phyloP scores from a whole-genome alignment of 2,113 vertebrate genomes.

The Anser brachyrhynchus region DNA sequence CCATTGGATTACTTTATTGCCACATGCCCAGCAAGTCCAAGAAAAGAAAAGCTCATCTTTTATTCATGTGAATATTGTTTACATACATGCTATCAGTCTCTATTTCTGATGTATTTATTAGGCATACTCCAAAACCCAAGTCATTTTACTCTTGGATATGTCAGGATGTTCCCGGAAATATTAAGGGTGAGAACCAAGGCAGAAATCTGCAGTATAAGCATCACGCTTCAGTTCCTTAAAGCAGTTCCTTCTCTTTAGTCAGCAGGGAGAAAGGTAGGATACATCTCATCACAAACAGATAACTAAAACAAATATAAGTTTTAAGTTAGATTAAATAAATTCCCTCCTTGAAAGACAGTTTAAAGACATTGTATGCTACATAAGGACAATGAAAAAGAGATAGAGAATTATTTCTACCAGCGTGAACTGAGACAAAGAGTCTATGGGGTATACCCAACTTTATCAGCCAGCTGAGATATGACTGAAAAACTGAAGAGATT shows the following conservation, averaged over 20 bases:
- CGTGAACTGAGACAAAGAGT: not conserved
- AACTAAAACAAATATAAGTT: not conserved
- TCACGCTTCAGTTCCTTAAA: not conserved
- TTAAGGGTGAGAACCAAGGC: not conserved
- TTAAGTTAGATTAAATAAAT: not conserved
- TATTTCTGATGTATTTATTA: not conserved
- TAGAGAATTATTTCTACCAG: not conserved
- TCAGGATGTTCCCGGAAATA: not conserved
- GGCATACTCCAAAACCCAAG: not conserved
- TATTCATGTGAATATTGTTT: not conserved
- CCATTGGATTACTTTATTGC: not conserved
- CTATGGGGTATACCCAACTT: not conserved
- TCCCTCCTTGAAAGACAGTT: not conserved
- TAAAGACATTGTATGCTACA: not conserved
- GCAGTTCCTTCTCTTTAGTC: not conserved
- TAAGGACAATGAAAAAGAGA: not conserved
- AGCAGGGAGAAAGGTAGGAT: not conserved
- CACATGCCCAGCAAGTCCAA: not conserved
- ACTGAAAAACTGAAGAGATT: constrained; percentile 13
- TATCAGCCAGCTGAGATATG: not conserved
- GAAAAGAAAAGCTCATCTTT: not conserved
- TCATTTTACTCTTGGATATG: not conserved
- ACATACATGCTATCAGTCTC: too few species aligned
- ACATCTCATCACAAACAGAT: not conserved
- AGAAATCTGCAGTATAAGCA: not conserved